These are phyloP conservation scores for Larimichthys crocea DNA, from an alignment of 2,113 vertebrate species.

Conservation along the genomic window DNA sequence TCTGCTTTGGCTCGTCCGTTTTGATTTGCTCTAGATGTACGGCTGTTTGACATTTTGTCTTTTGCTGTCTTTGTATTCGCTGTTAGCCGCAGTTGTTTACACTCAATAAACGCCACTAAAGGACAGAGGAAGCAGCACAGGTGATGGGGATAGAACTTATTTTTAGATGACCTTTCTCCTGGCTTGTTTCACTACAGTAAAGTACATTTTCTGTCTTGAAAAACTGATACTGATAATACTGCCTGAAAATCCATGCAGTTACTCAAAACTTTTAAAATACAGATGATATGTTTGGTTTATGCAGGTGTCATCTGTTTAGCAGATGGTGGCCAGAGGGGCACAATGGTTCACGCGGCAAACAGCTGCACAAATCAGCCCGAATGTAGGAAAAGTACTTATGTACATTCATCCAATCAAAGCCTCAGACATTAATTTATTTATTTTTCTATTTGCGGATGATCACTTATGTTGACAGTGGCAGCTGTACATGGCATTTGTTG, in stretches of 20 bases:
- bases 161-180: constrained; percentile 19
- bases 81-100: constrained; percentile 39
- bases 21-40: constrained; percentile 70
- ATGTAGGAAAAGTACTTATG: constrained; percentile 5
- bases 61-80: constrained; percentile 42
- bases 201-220: not conserved
- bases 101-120: constrained; percentile 15
- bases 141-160: constrained; percentile 6
- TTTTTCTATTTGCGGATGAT: constrained; percentile 19
- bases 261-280: not conserved
- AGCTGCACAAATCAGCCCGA: constrained; percentile 6
- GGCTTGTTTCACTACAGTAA: not conserved
- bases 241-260: not conserved
- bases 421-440: constrained; percentile 17
- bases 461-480: constrained; percentile 85
- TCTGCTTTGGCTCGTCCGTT: constrained; percentile 73
- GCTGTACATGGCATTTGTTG: constrained; percentile 88
- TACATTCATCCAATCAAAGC: constrained; percentile 39
- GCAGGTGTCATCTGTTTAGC: constrained; percentile 41
- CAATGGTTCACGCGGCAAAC: constrained; percentile 22
- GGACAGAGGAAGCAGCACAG: constrained; percentile 7
- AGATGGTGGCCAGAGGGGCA: constrained; percentile 49
- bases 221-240: not conserved
- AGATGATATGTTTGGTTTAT: not conserved
- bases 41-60: constrained; percentile 67